These are phyloP conservation scores for Lepidochitona cinerea DNA, from an alignment of 2,888 invertebrate species.

Conservation along the genomic window DNA sequence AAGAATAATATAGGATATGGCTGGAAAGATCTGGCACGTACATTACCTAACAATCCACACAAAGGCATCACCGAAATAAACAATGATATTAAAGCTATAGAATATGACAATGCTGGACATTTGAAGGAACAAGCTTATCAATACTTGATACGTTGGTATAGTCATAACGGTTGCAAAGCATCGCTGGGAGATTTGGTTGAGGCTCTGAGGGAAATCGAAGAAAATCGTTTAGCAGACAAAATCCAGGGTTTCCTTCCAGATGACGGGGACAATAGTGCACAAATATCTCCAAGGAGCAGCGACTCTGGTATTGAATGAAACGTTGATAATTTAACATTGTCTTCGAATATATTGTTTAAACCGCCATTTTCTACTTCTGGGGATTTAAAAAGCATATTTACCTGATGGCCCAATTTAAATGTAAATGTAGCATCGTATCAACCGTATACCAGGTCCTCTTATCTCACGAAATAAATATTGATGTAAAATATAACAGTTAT, in stretches of 20 bases:
- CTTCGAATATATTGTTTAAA: no score
- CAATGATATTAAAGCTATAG: slow-evolving; percentile 19
- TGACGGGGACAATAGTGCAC: not conserved
- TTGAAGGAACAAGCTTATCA: slow-evolving; percentile 21
- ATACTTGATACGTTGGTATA: not conserved
- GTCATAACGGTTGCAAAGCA: slow-evolving; percentile 6
- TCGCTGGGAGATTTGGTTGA: slow-evolving; percentile 4
- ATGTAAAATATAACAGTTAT: no score
- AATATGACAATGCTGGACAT: slow-evolving; percentile 18
- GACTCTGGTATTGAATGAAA: slow-evolving; percentile 1
- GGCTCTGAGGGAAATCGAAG: slow-evolving; percentile 15
- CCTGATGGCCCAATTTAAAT: no score
- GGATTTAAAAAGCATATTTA: no score
- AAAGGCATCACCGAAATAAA: slow-evolving; percentile 15
- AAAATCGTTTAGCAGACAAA: slow-evolving; percentile 20
- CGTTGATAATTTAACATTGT: no score
- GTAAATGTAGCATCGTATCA: no score
- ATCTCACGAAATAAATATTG: no score
- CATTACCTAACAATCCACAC: slow-evolving; percentile 11
- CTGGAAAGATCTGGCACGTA: slow-evolving; percentile 22
- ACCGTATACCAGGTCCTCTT: no score
- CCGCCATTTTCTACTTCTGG: no score
- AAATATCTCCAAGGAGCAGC: not conserved
- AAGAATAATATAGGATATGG: slow-evolving; percentile 18
- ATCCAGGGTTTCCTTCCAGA: not conserved